Conservation (phyloP, 2,797 vertebrate species). For the Delichon dasypus region DNA sequence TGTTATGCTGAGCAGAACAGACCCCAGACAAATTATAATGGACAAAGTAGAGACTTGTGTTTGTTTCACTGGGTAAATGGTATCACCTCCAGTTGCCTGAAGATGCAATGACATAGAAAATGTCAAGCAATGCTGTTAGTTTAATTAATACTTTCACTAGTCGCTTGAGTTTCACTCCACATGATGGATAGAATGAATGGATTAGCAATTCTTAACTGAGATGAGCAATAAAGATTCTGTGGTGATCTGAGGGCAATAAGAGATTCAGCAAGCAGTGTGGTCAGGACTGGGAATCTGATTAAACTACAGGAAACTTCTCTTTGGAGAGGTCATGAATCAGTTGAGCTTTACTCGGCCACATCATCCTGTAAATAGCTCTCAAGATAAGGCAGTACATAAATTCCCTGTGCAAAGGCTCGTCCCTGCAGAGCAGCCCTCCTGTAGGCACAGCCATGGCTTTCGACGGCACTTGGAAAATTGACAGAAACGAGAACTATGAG, state of each 20-base stretch:
- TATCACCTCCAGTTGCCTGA: not conserved
- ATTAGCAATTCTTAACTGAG: not conserved
- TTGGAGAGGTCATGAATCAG: not conserved
- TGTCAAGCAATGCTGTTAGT: not conserved
- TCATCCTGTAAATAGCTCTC: conserved; percentile 77
- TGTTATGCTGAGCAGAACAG: not conserved
- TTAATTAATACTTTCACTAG: not conserved
- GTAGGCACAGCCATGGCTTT: conserved; percentile 82
- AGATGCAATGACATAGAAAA: not conserved
- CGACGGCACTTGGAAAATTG: conserved; percentile 88
- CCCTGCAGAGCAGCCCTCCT: not conserved
- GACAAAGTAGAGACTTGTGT: not conserved
- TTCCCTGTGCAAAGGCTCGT: conserved; percentile 55
- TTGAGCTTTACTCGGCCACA: conserved; percentile 89
- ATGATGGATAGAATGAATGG: not conserved
- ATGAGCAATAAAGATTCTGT: not conserved
- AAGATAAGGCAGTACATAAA: conserved; percentile 82
- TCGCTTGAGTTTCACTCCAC: not conserved
- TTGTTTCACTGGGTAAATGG: not conserved
- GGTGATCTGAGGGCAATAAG: not conserved
- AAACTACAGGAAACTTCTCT: not conserved
- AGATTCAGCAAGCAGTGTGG: not conserved
- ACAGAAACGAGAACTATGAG: conserved; percentile 92
- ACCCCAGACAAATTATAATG: not conserved
- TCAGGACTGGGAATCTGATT: not conserved